Percentiles rank a stretch among this genome's conserved stretches.
Evolutionary conservation across 2,113 vertebrate species (phyloP).

Genomic region (Galemys pyrenaicus): DNA sequence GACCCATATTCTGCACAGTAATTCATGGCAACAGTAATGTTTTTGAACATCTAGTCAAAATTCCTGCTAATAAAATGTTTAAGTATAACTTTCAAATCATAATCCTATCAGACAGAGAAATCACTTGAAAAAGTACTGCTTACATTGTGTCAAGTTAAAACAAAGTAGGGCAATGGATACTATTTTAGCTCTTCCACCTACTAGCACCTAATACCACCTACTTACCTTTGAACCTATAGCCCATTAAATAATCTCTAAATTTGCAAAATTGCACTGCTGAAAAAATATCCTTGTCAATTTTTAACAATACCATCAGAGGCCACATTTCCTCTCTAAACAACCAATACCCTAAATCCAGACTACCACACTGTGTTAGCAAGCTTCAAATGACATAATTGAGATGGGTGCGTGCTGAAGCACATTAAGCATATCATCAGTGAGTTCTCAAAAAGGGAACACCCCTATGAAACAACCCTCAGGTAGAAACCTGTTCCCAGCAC

Average conservation of each 20-base stretch:
- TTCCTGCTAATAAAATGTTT: constrained; percentile 10
- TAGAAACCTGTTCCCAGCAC: background rate
- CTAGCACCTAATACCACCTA: background rate
- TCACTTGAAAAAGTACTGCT: background rate
- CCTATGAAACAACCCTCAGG: background rate
- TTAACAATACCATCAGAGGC: background rate
- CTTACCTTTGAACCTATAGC: background rate
- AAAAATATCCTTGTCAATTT: background rate
- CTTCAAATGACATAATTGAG: background rate
- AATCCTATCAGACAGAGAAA: background rate
- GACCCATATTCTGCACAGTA: background rate
- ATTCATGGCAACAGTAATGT: background rate
- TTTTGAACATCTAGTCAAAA: background rate
- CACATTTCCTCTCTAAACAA: background rate
- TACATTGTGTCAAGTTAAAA: background rate
- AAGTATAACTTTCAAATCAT: background rate
- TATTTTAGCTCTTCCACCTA: background rate
- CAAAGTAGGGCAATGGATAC: background rate
- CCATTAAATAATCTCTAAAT: background rate
- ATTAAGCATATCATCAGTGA: background rate
- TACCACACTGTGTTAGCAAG: background rate
- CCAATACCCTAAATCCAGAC: background rate
- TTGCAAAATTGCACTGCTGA: background rate
- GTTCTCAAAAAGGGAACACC: background rate
- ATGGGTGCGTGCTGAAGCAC: background rate